Percentiles rank a stretch among this genome's conserved stretches.
Evolutionary conservation across 1,140 invertebrate species (phyloP).

Genomic region (Wasmannia auropunctata): DNA sequence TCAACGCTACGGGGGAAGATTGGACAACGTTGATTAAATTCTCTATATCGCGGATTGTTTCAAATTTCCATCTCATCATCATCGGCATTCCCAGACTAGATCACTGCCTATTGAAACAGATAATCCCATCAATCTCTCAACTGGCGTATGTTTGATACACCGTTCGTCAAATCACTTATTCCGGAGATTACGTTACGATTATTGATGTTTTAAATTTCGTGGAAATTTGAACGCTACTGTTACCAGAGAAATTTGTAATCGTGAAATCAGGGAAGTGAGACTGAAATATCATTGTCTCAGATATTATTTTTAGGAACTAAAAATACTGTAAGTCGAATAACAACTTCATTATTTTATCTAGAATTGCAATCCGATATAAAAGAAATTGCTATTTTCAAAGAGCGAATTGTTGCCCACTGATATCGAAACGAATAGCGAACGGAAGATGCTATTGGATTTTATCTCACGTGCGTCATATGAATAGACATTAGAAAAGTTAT

Average conservation of each 20-base stretch:
- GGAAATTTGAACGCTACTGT: not conserved
- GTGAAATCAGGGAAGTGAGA: not conserved
- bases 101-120: conserved; percentile 5
- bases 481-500: conserved; percentile 42
- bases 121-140: conserved; percentile 11
- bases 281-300: not conserved
- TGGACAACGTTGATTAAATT: conserved; percentile 43
- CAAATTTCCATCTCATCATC: conserved; percentile 46
- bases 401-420: not conserved
- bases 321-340: not conserved
- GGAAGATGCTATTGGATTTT: conserved; percentile 20
- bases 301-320: not conserved
- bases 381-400: not conserved
- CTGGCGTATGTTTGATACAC: not conserved
- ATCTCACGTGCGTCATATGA: conserved; percentile 27
- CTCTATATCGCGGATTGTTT: conserved; percentile 39
- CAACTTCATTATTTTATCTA: not conserved
- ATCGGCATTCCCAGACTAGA: not conserved
- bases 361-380: not conserved
- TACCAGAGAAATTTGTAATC: not conserved
- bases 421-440: conserved; percentile 18
- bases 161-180: conserved; percentile 9
- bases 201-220: not conserved
- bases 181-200: not conserved
- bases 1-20: conserved; percentile 6